A percentile compares a stretch with the other conserved stretches of the same genome.
These are phyloP conservation scores for Pao palembangensis DNA, from an alignment of 2,113 vertebrate genomes.

Conservation along the genomic window DNA sequence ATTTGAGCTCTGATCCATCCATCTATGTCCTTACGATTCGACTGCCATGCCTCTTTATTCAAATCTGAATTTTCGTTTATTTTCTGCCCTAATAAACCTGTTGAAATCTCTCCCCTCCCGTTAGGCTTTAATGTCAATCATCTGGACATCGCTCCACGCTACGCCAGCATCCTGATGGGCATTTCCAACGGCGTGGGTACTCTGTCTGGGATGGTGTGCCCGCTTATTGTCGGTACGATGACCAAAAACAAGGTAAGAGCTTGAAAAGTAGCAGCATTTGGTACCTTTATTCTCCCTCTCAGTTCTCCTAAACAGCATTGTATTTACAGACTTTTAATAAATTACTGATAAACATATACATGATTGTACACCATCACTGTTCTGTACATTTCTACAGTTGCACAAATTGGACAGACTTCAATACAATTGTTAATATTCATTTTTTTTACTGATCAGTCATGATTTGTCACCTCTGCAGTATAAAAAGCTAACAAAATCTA, in stretches of 20 bases:
- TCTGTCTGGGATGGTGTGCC: slow-evolving; percentile 97
- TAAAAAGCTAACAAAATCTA: too few relatives aligned
- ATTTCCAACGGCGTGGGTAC: slow-evolving; percentile 99
- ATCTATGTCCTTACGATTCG: not conserved
- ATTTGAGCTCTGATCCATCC: slow-evolving; percentile 14
- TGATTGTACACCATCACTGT: too few relatives aligned
- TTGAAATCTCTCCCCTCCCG: slow-evolving; percentile 1
- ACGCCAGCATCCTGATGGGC: slow-evolving; percentile 98
- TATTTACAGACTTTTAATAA: not conserved
- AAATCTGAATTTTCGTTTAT: not conserved
- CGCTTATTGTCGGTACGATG: slow-evolving; percentile 97
- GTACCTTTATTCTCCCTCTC: not conserved
- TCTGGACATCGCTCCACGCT: slow-evolving; percentile 96
- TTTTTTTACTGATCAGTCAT: too few relatives aligned
- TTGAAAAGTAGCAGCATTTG: not conserved
- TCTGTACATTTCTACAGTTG: too few relatives aligned
- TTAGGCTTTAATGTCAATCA: slow-evolving; percentile 98
- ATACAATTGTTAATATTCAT: too few relatives aligned
- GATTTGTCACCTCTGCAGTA: too few relatives aligned
- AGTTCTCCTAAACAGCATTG: not conserved
- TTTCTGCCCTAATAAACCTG: not conserved
- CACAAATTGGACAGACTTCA: too few relatives aligned
- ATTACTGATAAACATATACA: not conserved
- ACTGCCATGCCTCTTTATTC: not conserved
- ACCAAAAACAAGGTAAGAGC: slow-evolving; percentile 93